Conservation (phyloP, 1,140 invertebrate species). For the Drosophila auraria region DNA sequence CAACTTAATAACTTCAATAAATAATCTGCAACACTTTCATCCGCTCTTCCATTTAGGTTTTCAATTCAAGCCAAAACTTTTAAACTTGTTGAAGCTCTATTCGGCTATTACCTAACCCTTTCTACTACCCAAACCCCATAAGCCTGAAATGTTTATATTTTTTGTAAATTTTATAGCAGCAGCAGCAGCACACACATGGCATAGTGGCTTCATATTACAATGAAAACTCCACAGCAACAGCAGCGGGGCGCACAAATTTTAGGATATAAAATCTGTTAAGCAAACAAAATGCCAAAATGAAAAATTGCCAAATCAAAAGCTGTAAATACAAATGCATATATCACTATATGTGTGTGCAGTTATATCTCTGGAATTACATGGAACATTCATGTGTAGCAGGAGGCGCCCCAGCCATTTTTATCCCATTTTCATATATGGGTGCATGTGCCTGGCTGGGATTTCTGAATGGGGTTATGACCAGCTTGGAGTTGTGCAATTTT, state of each 20-base stretch:
- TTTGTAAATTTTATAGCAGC: constrained; percentile 23
- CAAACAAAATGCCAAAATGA: constrained; percentile 65
- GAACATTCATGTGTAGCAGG: constrained; percentile 61
- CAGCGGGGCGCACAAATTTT: constrained; percentile 31
- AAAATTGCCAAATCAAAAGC: constrained; percentile 44
- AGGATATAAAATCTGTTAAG: constrained; percentile 58
- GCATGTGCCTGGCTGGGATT: neutral
- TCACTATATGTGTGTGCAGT: constrained; percentile 11
- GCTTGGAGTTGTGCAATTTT: constrained; percentile 73
- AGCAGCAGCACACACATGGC: constrained; percentile 11
- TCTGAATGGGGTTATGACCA: constrained; percentile 33
- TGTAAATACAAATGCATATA: constrained; percentile 55
- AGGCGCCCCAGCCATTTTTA: constrained; percentile 15
- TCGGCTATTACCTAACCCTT: neutral
- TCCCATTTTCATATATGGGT: constrained; percentile 26
- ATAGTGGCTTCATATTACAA: constrained; percentile 30
- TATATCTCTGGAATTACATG: constrained; percentile 50
- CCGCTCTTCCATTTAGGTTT: neutral
- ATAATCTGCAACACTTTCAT: neutral
- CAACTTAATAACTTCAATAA: constrained; percentile 3
- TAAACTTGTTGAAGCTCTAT: constrained; percentile 15
- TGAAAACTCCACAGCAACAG: constrained; percentile 22
- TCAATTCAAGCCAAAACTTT: constrained; percentile 7
- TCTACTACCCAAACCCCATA: neutral
- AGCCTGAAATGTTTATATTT: constrained; percentile 19